These are phyloP conservation scores for Bubo blakistoni DNA, from an alignment of 2,113 vertebrate species.

Conservation along the genomic window DNA sequence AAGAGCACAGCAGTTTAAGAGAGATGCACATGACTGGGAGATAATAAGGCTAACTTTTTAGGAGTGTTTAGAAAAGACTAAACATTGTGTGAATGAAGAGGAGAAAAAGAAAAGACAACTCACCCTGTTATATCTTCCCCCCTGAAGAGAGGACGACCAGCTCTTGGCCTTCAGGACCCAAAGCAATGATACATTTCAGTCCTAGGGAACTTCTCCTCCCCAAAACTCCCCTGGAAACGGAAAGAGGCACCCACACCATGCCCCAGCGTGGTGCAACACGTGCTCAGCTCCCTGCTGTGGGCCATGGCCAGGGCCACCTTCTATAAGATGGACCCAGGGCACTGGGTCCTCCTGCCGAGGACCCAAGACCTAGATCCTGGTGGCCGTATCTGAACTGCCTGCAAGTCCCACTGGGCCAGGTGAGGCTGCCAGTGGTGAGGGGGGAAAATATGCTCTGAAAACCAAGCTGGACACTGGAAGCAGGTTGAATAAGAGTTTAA, in stretches of 20 bases:
- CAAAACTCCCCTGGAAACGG: not conserved
- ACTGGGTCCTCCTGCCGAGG: not conserved
- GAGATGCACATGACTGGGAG: not conserved
- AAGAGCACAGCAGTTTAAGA: not conserved
- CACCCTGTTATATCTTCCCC: not conserved
- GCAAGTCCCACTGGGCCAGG: not conserved
- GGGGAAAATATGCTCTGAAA: not conserved
- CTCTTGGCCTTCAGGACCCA: not conserved
- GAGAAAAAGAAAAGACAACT: not conserved
- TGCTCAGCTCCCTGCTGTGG: not conserved
- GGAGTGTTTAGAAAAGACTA: not conserved
- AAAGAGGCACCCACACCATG: not conserved
- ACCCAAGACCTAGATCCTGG: not conserved
- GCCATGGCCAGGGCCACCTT: not conserved
- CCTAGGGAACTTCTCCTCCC: not conserved
- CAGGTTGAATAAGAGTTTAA: not conserved
- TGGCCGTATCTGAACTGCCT: not conserved
- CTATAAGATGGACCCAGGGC: not conserved
- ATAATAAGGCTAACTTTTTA: not conserved
- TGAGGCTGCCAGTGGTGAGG: not conserved
- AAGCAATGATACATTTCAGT: not conserved
- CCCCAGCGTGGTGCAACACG: rapidly evolving
- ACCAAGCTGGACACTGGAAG: not conserved
- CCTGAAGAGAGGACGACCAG: not conserved
- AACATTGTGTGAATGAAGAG: not conserved